Percentiles rank a stretch among this genome's conserved stretches.
These are phyloP conservation scores for Leptarthrus brevirostris DNA, from an alignment of 2,888 invertebrate species.

Conservation along the genomic window DNA sequence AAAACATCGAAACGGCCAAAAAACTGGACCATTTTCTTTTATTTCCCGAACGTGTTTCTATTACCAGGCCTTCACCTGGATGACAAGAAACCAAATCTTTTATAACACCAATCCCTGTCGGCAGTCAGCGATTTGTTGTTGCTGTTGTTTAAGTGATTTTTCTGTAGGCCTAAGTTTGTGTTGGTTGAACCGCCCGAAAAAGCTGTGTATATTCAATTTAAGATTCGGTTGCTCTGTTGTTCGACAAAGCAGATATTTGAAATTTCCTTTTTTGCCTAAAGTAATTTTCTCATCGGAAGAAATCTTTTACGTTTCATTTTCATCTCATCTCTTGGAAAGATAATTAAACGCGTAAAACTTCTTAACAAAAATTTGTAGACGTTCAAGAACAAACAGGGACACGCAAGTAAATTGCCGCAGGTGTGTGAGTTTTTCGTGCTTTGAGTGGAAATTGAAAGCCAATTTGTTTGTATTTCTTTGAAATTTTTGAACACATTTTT, in stretches of 20 bases:
- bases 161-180: no score
- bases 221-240: neutral
- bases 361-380: neutral
- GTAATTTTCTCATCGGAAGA: neutral
- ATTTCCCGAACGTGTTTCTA: slow-evolving; percentile 32
- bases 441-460: neutral
- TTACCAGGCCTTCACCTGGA: slow-evolving; percentile 4
- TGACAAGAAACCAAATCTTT: neutral
- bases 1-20: neutral
- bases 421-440: slow-evolving; percentile 16
- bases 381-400: neutral
- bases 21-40: slow-evolving; percentile 22
- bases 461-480: slow-evolving; percentile 1
- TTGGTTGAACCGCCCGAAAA: neutral
- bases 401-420: slow-evolving; percentile 9
- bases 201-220: neutral
- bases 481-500: neutral
- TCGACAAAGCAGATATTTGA: neutral
- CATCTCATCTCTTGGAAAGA: neutral
- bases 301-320: neutral
- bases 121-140: neutral
- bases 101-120: neutral
- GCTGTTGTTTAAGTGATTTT: neutral
- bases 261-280: neutral
- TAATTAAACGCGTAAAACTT: neutral